phyloP scores from a whole-genome alignment of 2,113 vertebrate genomes.

The Fulmarus glacialis region DNA sequence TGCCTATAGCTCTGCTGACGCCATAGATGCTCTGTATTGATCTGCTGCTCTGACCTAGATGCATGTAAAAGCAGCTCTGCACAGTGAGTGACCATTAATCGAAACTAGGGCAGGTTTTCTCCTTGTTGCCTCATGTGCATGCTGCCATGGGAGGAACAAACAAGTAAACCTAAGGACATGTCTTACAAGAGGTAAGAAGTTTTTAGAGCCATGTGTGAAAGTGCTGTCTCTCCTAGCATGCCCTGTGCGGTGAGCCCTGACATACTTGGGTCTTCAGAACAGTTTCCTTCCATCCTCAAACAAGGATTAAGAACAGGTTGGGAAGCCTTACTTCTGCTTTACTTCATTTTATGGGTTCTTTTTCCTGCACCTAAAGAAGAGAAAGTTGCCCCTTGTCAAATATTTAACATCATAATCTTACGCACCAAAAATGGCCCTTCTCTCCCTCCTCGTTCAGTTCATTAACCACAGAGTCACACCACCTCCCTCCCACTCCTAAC shows the following conservation, averaged over 20 bases:
- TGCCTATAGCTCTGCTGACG: background rate
- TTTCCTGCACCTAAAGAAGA: background rate
- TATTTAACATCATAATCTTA: background rate
- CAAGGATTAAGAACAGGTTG: background rate
- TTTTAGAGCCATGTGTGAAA: accelerated
- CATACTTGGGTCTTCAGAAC: background rate
- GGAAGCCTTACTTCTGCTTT: background rate
- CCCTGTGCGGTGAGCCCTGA: too few relatives aligned
- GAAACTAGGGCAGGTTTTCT: background rate
- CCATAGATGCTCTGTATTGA: background rate
- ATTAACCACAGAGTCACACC: background rate
- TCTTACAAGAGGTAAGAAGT: background rate
- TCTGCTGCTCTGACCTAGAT: background rate
- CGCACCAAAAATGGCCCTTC: background rate
- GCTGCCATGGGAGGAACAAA: background rate
- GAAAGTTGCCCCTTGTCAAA: background rate
- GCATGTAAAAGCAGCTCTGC: background rate
- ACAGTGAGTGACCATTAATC: background rate
- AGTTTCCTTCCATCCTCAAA: background rate
- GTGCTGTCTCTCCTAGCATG: accelerated
- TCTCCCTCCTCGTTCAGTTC: background rate
- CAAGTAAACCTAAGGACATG: background rate
- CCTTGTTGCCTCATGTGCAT: background rate
- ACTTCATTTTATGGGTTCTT: background rate
- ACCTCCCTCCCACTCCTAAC: background rate